Evolutionary conservation across 2,797 vertebrate species (phyloP).

Genomic region (Micromesistius poutassou): DNA sequence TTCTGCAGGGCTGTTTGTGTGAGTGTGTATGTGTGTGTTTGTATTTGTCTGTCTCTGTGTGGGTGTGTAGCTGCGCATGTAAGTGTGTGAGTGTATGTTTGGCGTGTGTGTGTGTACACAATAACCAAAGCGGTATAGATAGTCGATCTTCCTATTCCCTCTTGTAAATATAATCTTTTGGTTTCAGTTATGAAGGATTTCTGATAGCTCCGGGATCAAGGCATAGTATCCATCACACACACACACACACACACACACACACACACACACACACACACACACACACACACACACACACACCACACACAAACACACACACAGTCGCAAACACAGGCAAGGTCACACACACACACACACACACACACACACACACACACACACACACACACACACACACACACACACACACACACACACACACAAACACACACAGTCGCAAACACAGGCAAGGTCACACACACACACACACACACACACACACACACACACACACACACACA

Average conservation of each 20-base stretch:
- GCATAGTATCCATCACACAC: slow-evolving; percentile 17
- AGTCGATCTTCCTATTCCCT: slow-evolving; percentile 54
- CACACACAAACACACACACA: not conserved
- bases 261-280: not conserved
- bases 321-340: no score
- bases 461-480: not conserved
- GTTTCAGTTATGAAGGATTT: slow-evolving; percentile 41
- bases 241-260: not conserved
- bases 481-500: not conserved
- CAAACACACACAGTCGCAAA: not conserved
- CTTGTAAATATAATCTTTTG: slow-evolving; percentile 54
- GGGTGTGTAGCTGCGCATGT: slow-evolving; percentile 1
- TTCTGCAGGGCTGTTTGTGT: slow-evolving; percentile 10
- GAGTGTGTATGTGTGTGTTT: slow-evolving; percentile 5
- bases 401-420: not conserved
- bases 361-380: not conserved
- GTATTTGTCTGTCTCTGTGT: slow-evolving; percentile 5
- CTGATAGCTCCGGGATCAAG: slow-evolving; percentile 34
- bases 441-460: no score
- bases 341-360: not conserved
- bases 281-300: slow-evolving; percentile 7
- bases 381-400: slow-evolving; percentile 3
- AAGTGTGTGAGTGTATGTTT: slow-evolving; percentile 7
- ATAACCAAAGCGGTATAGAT: slow-evolving; percentile 37
- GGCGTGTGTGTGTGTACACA: slow-evolving; percentile 4